Evolutionary conservation across 2,797 vertebrate genomes (phyloP).

Genomic region (Anguilla marmorata): DNA sequence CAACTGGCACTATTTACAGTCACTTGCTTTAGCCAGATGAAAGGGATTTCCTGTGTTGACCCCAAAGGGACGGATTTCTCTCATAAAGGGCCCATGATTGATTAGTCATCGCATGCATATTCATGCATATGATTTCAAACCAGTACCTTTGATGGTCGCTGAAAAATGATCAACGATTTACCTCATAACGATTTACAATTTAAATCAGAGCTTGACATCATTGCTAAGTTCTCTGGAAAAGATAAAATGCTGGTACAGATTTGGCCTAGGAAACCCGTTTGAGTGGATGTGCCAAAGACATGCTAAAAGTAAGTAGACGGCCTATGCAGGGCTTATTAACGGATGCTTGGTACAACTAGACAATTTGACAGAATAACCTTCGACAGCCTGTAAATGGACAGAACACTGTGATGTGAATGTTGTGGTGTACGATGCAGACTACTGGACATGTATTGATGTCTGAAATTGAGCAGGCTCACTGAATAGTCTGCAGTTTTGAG

Average conservation of each 20-base stretch:
- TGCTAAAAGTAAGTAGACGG: background rate
- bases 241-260: too few relatives aligned
- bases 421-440: background rate
- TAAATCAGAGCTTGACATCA: background rate
- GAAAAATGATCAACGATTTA: background rate
- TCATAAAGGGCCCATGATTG: background rate
- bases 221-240: background rate
- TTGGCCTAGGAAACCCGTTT: background rate
- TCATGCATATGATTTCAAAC: background rate
- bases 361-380: slow-evolving; percentile 4
- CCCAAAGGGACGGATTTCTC: background rate
- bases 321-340: background rate
- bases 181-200: background rate
- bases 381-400: background rate
- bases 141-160: background rate
- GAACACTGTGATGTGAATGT: background rate
- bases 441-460: background rate
- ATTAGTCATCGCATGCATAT: background rate
- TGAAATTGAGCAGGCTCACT: background rate
- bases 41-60: background rate
- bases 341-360: background rate
- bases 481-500: background rate
- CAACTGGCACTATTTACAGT: background rate
- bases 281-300: background rate
- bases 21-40: background rate